phyloP scores from a whole-genome alignment of 2,113 vertebrate species.

The Progne subis region DNA sequence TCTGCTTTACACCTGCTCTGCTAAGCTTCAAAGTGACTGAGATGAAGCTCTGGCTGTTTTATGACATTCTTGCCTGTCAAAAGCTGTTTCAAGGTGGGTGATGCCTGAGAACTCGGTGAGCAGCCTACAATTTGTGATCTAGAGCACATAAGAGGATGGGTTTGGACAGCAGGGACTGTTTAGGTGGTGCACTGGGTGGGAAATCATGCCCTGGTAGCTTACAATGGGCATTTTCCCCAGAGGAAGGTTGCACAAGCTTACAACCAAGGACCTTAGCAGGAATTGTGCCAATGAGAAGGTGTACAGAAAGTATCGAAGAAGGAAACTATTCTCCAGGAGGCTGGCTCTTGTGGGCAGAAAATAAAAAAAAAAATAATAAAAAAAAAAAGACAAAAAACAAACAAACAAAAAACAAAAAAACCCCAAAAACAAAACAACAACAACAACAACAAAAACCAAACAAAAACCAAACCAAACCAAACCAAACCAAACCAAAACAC shows the following conservation, averaged over 20 bases:
- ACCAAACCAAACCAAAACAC: too few species aligned
- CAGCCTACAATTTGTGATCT: background rate
- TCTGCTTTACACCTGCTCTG: background rate
- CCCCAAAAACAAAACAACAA: too few species aligned
- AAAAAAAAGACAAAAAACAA: background rate
- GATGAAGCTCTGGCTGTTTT: background rate
- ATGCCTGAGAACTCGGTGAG: background rate
- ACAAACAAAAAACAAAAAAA: too few species aligned
- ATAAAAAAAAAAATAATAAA: background rate
- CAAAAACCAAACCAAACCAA: too few species aligned
- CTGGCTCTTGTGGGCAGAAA: background rate
- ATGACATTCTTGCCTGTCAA: background rate
- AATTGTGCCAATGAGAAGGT: background rate
- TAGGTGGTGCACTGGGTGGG: background rate
- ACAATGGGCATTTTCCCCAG: background rate
- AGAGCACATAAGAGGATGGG: background rate
- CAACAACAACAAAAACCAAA: too few species aligned
- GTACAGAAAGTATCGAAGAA: background rate
- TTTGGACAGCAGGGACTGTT: background rate
- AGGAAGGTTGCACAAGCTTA: background rate
- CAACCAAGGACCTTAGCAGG: background rate
- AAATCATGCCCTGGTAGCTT: background rate
- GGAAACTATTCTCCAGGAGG: background rate
- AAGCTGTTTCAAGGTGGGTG: background rate
- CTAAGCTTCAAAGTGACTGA: background rate